These are phyloP conservation scores for Theodoxus fluviatilis DNA, from an alignment of 2,888 invertebrate genomes.

Conservation along the genomic window DNA sequence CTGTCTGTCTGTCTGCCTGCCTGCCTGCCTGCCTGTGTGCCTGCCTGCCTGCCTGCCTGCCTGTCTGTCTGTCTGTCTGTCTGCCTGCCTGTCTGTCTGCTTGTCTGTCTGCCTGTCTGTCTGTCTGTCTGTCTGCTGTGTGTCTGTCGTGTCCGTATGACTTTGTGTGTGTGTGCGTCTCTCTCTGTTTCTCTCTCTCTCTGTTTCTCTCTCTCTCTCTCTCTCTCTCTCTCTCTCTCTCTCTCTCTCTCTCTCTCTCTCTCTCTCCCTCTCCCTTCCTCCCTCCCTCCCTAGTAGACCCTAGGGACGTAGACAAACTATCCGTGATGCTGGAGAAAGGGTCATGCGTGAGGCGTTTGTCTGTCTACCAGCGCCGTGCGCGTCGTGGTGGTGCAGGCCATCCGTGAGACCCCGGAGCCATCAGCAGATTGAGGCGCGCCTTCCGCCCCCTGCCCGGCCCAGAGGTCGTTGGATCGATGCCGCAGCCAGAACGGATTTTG, in stretches of 20 bases:
- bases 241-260: neutral
- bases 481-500: too few species aligned
- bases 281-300: constrained; percentile 5
- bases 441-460: too few species aligned
- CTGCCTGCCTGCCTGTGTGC: too few species aligned
- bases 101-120: neutral
- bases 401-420: too few species aligned
- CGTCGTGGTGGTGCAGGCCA: too few species aligned
- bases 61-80: neutral
- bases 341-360: too few species aligned
- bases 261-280: neutral
- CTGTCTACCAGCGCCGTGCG: too few species aligned
- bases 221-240: constrained; percentile 1
- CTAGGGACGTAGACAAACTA: too few species aligned
- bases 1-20: neutral
- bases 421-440: too few species aligned
- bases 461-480: too few species aligned
- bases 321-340: too few species aligned
- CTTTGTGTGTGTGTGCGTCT: neutral
- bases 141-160: neutral
- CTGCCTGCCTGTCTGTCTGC: neutral
- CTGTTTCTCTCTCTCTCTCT: neutral
- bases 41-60: neutral
- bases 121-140: neutral
- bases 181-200: neutral